phyloP scores from a whole-genome alignment of 1,140 invertebrate genomes.

The Diorhabda sublineata region DNA sequence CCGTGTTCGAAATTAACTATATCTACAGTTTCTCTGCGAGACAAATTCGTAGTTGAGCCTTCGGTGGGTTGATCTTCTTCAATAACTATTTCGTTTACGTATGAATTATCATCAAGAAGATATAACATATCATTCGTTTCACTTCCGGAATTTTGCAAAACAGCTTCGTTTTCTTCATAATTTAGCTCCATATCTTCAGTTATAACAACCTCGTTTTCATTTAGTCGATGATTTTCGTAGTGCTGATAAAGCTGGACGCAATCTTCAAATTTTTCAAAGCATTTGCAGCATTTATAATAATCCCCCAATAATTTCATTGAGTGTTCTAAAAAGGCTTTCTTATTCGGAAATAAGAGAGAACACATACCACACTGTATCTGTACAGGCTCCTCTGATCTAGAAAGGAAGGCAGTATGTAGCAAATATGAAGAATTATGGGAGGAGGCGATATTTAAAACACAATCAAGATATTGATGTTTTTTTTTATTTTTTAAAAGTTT shows the following conservation, averaged over 20 bases:
- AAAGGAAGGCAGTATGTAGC: neutral
- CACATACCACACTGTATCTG: conserved; percentile 36
- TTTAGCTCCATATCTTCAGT: conserved; percentile 24
- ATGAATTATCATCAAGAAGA: conserved; percentile 25
- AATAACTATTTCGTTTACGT: conserved; percentile 41
- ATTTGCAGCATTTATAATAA: conserved; percentile 39
- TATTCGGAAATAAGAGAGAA: conserved; percentile 29
- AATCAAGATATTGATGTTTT: too few relatives aligned
- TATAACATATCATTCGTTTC: conserved; percentile 42
- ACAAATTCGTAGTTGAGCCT: neutral
- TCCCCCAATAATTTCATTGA: conserved; percentile 35
- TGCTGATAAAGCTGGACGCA: conserved; percentile 38
- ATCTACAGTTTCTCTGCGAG: conserved; percentile 23
- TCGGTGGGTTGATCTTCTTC: conserved; percentile 31
- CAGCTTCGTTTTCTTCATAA: conserved; percentile 30
- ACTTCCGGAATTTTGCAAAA: conserved; percentile 25
- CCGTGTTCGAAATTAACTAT: conserved; percentile 42
- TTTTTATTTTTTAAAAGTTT: too few relatives aligned
- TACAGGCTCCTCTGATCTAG: conserved; percentile 1
- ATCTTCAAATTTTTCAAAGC: conserved; percentile 33
- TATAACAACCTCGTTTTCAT: conserved; percentile 20
- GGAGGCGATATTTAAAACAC: too few relatives aligned
- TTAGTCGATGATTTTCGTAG: conserved; percentile 34
- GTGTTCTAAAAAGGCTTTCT: conserved; percentile 37
- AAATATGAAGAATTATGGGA: too few relatives aligned